Percentiles rank a stretch among this genome's conserved stretches.
phyloP scores from a whole-genome alignment of 1,140 invertebrate genomes.

The Bombus ignitus region DNA sequence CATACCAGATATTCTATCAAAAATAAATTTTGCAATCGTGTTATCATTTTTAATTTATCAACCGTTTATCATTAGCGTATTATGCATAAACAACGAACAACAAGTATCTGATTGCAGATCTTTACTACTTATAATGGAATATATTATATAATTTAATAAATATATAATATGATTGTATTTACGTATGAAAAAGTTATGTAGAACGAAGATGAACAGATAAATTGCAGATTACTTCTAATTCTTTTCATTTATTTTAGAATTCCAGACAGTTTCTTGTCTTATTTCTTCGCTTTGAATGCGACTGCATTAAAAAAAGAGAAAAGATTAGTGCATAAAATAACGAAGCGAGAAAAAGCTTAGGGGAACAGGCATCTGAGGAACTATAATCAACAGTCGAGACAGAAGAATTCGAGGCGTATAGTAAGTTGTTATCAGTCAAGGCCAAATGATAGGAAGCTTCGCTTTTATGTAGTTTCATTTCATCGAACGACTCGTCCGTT shows the following conservation, averaged over 20 bases:
- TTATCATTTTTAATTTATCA: slow-evolving; percentile 40
- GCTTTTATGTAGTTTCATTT: slow-evolving; percentile 37
- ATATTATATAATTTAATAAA: no score
- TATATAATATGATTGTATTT: no score
- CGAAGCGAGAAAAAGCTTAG: not conserved
- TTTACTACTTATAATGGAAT: slow-evolving; percentile 26
- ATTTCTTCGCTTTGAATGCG: not conserved
- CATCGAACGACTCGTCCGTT: not conserved
- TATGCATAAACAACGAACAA: slow-evolving; percentile 10
- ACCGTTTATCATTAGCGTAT: slow-evolving; percentile 9
- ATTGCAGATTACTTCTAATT: not conserved
- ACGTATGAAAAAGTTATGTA: not conserved
- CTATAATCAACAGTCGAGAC: slow-evolving; percentile 53
- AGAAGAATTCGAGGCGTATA: slow-evolving; percentile 42
- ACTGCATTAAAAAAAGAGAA: no score
- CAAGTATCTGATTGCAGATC: slow-evolving; percentile 19
- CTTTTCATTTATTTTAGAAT: not conserved
- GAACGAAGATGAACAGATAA: not conserved
- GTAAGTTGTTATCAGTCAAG: slow-evolving; percentile 63
- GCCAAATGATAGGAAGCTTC: slow-evolving; percentile 50
- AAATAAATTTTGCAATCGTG: slow-evolving; percentile 39
- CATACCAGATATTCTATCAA: not conserved
- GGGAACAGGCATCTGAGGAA: not conserved
- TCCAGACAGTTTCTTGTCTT: no score
- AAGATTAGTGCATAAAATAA: not conserved